Evolutionary conservation across 2,888 invertebrate species (phyloP).

Genomic region (Hemistola chrysoprasaria): DNA sequence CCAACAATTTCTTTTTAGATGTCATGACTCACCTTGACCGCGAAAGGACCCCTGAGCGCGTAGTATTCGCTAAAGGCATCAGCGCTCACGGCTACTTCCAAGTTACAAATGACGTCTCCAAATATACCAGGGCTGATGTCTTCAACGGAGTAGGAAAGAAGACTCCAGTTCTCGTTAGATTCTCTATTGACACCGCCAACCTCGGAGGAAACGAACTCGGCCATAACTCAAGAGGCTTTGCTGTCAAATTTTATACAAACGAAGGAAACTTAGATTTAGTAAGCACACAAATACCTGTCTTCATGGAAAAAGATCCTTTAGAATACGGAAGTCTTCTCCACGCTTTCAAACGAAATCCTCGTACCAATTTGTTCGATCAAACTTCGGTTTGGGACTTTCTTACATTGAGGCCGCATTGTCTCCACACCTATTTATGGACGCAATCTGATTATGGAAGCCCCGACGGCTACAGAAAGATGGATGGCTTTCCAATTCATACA

Average conservation of each 20-base stretch:
- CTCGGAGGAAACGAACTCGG: conserved; percentile 82
- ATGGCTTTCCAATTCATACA: conserved; percentile 94
- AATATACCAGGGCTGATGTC: conserved; percentile 82
- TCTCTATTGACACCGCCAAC: conserved; percentile 84
- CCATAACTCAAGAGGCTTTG: conserved; percentile 62
- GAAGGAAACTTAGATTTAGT: conserved; percentile 48
- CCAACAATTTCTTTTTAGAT: conserved; percentile 80
- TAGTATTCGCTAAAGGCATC: conserved; percentile 95
- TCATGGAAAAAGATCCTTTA: conserved; percentile 78
- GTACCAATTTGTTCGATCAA: conserved; percentile 57
- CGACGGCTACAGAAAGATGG: conserved; percentile 93
- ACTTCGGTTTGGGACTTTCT: conserved; percentile 77
- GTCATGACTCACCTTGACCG: conserved; percentile 88
- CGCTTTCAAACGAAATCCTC: conserved; percentile 80
- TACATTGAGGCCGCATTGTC: conserved; percentile 82
- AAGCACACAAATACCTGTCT: conserved; percentile 81
- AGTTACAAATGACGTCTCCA: conserved; percentile 89
- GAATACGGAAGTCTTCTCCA: conserved; percentile 77
- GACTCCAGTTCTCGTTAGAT: conserved; percentile 79
- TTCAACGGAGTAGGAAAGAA: conserved; percentile 82
- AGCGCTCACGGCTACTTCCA: conserved; percentile 92
- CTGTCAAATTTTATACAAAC: conserved; percentile 51
- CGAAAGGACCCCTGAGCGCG: conserved; percentile 93
- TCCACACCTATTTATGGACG: conserved; percentile 87
- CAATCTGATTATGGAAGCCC: conserved; percentile 94